phyloP scores from a whole-genome alignment of 2,797 vertebrate species.

The Lagorchestes hirsutus region DNA sequence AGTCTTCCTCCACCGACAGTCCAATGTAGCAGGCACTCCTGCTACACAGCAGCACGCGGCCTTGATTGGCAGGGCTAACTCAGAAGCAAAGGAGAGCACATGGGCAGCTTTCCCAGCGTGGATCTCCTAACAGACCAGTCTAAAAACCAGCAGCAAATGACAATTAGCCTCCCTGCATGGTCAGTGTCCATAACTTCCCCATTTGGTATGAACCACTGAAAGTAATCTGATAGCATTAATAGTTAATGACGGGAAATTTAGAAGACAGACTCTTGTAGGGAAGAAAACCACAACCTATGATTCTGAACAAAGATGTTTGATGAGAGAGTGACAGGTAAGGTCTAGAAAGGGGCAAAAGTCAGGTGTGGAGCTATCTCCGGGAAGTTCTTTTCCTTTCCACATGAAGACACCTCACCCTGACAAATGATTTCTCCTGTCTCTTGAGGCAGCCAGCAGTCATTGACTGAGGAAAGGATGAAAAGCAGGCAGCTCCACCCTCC shows the following conservation, averaged over 20 bases:
- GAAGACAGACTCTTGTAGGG: too few species aligned
- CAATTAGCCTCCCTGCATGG: too few species aligned
- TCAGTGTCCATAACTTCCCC: too few species aligned
- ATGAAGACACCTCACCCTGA: neutral
- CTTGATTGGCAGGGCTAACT: slow-evolving; percentile 4
- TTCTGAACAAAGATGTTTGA: too few species aligned
- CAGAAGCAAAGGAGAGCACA: slow-evolving; percentile 13
- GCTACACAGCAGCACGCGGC: slow-evolving; percentile 33
- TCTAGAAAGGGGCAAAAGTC: too few species aligned
- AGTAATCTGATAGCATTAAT: too few species aligned
- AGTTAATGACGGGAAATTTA: too few species aligned
- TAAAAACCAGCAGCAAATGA: neutral
- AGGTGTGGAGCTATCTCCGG: too few species aligned
- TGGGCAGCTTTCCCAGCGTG: slow-evolving; percentile 15
- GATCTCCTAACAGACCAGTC: slow-evolving; percentile 8
- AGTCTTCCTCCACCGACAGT: slow-evolving; percentile 69
- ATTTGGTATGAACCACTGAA: too few species aligned
- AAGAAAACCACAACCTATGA: too few species aligned
- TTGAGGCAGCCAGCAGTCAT: neutral
- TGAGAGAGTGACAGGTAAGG: too few species aligned
- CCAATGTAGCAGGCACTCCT: slow-evolving; percentile 65
- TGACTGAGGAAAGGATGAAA: too few species aligned
- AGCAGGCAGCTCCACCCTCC: neutral
- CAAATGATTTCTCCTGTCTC: neutral
- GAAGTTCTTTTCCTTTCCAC: neutral